phyloP scores from a whole-genome alignment of 2,797 vertebrate species.

The Rhinatrema bivittatum region DNA sequence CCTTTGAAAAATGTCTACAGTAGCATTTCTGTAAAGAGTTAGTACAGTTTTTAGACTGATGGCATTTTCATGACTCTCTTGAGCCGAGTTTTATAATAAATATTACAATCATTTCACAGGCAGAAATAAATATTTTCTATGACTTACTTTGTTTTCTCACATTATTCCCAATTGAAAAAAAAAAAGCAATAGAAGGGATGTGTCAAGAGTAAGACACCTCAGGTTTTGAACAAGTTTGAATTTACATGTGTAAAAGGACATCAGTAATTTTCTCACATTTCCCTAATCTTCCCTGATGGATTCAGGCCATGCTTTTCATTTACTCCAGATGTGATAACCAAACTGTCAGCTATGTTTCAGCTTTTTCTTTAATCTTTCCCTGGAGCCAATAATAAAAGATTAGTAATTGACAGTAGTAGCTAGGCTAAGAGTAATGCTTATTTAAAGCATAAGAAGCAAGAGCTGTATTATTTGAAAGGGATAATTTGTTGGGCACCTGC shows the following conservation, averaged over 20 bases:
- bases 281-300: constrained; percentile 86
- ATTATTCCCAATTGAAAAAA: not conserved
- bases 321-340: constrained; percentile 86
- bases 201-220: constrained; percentile 21
- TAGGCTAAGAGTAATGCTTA: constrained; percentile 49
- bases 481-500: constrained; percentile 63
- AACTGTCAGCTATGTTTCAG: constrained; percentile 81
- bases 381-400: constrained; percentile 81
- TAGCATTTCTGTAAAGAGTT: not conserved
- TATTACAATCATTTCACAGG: not conserved
- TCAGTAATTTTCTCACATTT: constrained; percentile 84
- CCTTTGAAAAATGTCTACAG: not conserved
- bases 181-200: constrained; percentile 6
- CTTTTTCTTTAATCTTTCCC: constrained; percentile 84
- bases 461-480: constrained; percentile 62
- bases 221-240: constrained; percentile 25
- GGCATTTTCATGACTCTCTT: constrained; percentile 4
- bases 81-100: not conserved
- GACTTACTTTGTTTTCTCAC: not conserved
- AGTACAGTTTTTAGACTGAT: not conserved
- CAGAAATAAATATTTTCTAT: constrained; percentile 2
- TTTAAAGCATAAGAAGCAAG: constrained; percentile 68
- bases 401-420: constrained; percentile 53
- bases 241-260: constrained; percentile 75
- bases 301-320: constrained; percentile 94